Evolutionary conservation across 2,888 invertebrate species (phyloP).

Genomic region (Troilus luridus): DNA sequence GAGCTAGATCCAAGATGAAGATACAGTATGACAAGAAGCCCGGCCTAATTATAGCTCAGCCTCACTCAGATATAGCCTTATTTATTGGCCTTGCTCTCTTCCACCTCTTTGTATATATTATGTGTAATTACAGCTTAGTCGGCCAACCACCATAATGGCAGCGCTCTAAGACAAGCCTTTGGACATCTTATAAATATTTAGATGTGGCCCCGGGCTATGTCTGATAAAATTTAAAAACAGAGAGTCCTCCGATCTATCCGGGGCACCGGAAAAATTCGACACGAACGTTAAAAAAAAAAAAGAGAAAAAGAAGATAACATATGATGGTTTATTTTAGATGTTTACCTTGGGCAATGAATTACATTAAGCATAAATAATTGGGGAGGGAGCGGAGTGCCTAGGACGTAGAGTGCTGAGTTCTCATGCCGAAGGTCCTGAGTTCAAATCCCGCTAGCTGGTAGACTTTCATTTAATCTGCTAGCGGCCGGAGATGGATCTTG

Average conservation of each 20-base stretch:
- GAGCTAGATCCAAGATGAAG: constrained; percentile 54
- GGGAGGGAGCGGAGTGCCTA: no score
- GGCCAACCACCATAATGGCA: constrained; percentile 51
- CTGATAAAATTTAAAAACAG: constrained; percentile 58
- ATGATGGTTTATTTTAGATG: background rate
- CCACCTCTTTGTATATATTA: constrained; percentile 55
- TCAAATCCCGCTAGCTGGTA: no score
- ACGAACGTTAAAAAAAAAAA: background rate
- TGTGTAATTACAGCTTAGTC: constrained; percentile 50
- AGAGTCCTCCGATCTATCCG: constrained; percentile 63
- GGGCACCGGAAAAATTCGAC: constrained; percentile 56
- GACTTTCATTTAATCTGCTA: no score
- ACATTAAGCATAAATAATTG: background rate
- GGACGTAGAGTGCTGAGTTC: no score
- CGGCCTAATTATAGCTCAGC: constrained; percentile 50
- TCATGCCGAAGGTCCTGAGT: no score
- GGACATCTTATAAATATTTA: constrained; percentile 57
- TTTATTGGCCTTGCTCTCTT: constrained; percentile 51
- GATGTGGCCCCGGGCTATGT: constrained; percentile 54
- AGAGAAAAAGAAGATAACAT: background rate
- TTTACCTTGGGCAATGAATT: background rate
- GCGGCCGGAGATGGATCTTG: no score
- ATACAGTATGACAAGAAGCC: constrained; percentile 57
- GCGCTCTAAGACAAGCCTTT: constrained; percentile 22
- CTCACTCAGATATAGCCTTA: constrained; percentile 51